phyloP scores from a whole-genome alignment of 2,888 invertebrate species.

The Ochropleura leucogaster region DNA sequence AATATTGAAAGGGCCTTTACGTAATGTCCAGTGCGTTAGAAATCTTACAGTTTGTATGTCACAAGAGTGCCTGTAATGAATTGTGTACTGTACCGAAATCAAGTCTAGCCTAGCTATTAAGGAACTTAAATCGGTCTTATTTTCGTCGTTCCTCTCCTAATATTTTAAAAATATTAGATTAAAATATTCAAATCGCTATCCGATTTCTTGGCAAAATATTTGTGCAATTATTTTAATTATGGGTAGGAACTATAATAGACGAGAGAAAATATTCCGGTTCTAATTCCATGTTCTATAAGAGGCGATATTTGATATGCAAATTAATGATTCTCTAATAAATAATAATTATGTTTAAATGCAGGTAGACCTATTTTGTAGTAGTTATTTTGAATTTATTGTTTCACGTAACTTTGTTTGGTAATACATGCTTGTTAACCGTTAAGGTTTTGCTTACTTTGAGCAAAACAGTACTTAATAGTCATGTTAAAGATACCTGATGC shows the following conservation, averaged over 20 bases:
- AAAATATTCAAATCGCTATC: background rate
- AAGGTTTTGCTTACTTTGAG: background rate
- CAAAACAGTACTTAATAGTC: background rate
- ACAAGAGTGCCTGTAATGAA: background rate
- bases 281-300: conserved; percentile 5
- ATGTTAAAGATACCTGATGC: background rate
- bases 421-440: background rate
- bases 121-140: background rate
- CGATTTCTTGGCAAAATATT: background rate
- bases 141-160: background rate
- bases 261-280: conserved; percentile 38
- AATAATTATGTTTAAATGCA: conserved; percentile 10
- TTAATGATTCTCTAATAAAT: conserved; percentile 4
- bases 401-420: background rate
- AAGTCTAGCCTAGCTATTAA: background rate
- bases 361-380: background rate
- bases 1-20: background rate
- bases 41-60: background rate
- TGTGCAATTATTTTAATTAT: conserved; percentile 17
- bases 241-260: background rate
- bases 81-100: background rate
- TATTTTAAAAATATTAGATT: background rate
- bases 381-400: background rate
- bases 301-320: conserved; percentile 19
- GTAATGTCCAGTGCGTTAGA: background rate